Conservation (phyloP, 2,888 invertebrate species). For the Spodoptera picta region DNA sequence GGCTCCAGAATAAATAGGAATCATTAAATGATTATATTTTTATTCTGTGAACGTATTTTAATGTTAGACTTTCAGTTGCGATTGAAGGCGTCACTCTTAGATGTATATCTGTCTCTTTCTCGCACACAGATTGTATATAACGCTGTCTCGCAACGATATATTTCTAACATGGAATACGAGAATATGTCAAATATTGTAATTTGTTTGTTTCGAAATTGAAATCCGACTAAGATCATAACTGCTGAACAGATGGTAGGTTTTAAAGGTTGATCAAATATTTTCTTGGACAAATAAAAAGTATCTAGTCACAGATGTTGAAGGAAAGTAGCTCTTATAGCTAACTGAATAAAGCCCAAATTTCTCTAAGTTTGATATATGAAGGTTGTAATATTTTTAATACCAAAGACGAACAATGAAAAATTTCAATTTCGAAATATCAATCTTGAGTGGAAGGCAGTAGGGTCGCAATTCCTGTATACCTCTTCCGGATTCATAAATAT, state of each 20-base stretch:
- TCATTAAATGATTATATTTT: conserved; percentile 23
- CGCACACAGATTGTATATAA: conserved; percentile 31
- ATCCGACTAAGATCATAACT: no score
- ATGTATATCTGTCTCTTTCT: conserved; percentile 37
- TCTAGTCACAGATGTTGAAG: no score
- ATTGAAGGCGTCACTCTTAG: conserved; percentile 32
- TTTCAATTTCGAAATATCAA: no score
- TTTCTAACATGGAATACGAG: conserved; percentile 44
- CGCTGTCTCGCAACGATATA: conserved; percentile 30
- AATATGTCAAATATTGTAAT: conserved; percentile 15
- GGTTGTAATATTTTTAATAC: conserved; percentile 7
- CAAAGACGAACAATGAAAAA: conserved; percentile 16
- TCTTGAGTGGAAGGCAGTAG: no score
- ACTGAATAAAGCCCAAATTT: no score
- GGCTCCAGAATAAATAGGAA: conserved; percentile 22
- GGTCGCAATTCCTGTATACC: conserved; percentile 8
- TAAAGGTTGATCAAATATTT: no score
- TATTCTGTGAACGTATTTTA: conserved; percentile 20
- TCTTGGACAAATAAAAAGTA: no score
- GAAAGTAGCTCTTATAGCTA: no score
- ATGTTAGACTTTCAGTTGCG: conserved; percentile 47
- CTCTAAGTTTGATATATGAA: no score
- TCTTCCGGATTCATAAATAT: conserved; percentile 56
- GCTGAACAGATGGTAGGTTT: no score
- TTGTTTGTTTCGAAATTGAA: conserved; percentile 20